Base-by-base conservation (phyloP, 2,888 invertebrate genomes). In the Acronicta leporina region DNA sequence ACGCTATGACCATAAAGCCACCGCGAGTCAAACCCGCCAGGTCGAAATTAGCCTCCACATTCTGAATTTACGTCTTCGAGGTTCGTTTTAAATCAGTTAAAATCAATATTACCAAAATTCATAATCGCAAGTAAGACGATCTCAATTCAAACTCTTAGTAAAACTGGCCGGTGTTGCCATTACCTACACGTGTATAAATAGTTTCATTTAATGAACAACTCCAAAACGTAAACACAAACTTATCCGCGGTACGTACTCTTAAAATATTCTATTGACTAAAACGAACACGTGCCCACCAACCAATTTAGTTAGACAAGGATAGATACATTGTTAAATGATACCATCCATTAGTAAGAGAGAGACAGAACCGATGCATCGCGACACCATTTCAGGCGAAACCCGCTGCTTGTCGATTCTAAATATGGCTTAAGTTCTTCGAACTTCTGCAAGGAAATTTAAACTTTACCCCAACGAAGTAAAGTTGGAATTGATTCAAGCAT, bases 351-450 rank as follows among this genome's bases (percentile, higher is more conserved):
- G 80, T 33, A 16, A 58, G 82, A 89, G 52, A 50, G 84, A 73
- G 89, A 90, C 66, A 62, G 75, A 65, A 69, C 42, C 73, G 78
- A 76, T 90, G 90, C 91, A 91, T 74, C 88, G 78, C 87, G 87
- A 82, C 82, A 85, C 92, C 92, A 89, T 90, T 92, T 92, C 91
- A 84, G 92, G 91, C 84, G 87, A 88, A 87, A 84, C 82, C 79
- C 81, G 57, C 60, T 50, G 58, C 65, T 35, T 49, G 50, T 50
- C 49, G 64, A 60, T 56, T 68, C 58, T 61, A 62, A 70, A 77
- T 81, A 84, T 40, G 71, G 55, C 80, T 8, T 79, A 86, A 73
- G 56, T 72, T 44, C 48, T 51, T 5, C 2, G n/a, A 8, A 41
- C 30, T 13, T 3, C 0, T 9, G 1, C 15, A 52, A 60, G 38